These are phyloP conservation scores for Diprion similis DNA, from an alignment of 1,140 invertebrate genomes.

Conservation along the genomic window DNA sequence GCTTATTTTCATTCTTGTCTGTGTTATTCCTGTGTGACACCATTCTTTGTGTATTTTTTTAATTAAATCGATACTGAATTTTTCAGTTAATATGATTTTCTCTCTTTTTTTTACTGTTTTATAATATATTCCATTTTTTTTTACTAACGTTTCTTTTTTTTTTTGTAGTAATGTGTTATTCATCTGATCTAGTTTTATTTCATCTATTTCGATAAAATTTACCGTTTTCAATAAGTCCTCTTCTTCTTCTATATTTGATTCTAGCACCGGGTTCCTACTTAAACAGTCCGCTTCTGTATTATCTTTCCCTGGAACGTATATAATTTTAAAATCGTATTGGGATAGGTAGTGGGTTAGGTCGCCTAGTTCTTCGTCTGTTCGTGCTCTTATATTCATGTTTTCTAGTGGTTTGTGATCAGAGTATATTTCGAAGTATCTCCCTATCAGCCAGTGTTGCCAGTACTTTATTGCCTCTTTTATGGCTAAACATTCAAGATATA, in stretches of 20 bases:
- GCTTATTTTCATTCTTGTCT: conserved; percentile 16
- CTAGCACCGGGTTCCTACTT: conserved; percentile 19
- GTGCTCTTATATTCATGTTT: conserved; percentile 25
- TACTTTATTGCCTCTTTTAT: conserved; percentile 33
- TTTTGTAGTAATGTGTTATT: conserved; percentile 11
- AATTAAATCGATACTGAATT: conserved; percentile 17
- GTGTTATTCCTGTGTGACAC: conserved; percentile 18
- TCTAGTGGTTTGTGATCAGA: conserved; percentile 32
- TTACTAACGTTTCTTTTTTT: conserved; percentile 3
- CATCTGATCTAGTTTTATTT: conserved; percentile 15
- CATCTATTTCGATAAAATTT: background rate
- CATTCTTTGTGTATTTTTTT: conserved; percentile 18
- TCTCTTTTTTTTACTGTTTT: conserved; percentile 21
- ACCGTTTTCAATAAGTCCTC: conserved; percentile 15
- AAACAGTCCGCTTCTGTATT: conserved; percentile 21
- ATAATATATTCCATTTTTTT: conserved; percentile 15
- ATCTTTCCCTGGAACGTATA: conserved; percentile 22
- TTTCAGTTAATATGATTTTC: conserved; percentile 19
- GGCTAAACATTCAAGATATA: conserved; percentile 26
- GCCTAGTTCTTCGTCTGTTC: conserved; percentile 26
- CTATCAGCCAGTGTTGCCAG: conserved; percentile 33
- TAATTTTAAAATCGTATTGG: conserved; percentile 26
- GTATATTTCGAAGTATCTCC: conserved; percentile 22
- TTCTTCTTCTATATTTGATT: conserved; percentile 16
- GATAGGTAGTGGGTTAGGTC: conserved; percentile 26